phyloP scores from a whole-genome alignment of 1,140 invertebrate species.

The Pseudomyrmex gracilis region DNA sequence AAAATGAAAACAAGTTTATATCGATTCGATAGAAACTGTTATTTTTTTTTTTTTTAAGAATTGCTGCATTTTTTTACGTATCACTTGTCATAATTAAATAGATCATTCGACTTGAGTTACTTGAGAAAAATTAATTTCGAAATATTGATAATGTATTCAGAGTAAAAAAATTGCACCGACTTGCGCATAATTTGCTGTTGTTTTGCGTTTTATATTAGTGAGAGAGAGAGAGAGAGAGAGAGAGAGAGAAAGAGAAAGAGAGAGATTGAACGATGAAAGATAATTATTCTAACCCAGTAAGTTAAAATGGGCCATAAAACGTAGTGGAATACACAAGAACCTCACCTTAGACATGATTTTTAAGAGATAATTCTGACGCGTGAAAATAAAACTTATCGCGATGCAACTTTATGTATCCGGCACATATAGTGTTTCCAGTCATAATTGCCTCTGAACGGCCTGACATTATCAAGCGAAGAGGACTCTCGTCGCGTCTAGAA shows the following conservation, averaged over 20 bases:
- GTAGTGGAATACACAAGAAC: neutral
- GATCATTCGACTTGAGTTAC: neutral
- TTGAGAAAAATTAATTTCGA: slow-evolving; percentile 8
- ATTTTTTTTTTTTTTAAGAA: slow-evolving; percentile 11
- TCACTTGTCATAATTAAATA: too few relatives aligned
- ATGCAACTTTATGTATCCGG: neutral
- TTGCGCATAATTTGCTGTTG: too few relatives aligned
- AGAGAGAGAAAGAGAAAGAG: too few relatives aligned
- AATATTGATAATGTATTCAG: neutral
- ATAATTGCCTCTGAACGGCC: slow-evolving; percentile 49
- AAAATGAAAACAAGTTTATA: slow-evolving; percentile 3
- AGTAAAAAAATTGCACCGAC: neutral
- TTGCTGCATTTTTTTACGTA: neutral
- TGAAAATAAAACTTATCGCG: slow-evolving; percentile 14
- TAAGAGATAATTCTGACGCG: neutral
- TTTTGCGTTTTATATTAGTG: too few relatives aligned
- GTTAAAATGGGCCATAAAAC: neutral
- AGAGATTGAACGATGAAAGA: neutral
- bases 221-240: too few relatives aligned
- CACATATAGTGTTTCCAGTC: neutral
- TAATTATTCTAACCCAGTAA: neutral
- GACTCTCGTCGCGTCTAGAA: slow-evolving; percentile 18
- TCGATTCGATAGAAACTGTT: slow-evolving; percentile 9
- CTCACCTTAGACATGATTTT: neutral
- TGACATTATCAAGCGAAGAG: slow-evolving; percentile 11